A percentile compares a stretch with the other conserved stretches of the same genome.
Conservation (phyloP, 2,113 vertebrate species). For the human (Homo sapiens) region DNA sequence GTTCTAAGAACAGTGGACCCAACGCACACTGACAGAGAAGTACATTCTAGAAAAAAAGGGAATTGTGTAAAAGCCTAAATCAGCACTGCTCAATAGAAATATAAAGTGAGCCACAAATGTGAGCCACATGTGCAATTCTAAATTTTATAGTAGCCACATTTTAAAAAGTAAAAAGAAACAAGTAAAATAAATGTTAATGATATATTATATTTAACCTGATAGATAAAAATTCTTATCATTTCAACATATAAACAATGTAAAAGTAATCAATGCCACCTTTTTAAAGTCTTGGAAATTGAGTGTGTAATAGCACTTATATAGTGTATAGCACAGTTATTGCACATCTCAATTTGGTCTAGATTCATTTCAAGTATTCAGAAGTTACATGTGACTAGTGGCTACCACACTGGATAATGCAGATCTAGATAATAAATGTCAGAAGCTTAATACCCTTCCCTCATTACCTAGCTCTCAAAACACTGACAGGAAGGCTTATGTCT, state of each 20-base stretch:
- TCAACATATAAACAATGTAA: background rate
- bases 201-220: background rate
- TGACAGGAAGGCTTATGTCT: background rate
- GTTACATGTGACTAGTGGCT: background rate
- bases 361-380: background rate
- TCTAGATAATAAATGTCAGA: background rate
- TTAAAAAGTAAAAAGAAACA: background rate
- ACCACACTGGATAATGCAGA: background rate
- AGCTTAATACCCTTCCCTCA: background rate
- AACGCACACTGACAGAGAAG: background rate
- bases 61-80: background rate
- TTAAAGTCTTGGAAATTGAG: background rate
- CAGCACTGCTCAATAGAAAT: background rate
- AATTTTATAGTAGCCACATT: slow-evolving; percentile 13
- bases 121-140: background rate
- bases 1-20: background rate
- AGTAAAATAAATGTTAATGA: background rate
- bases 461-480: background rate
- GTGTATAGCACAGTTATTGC: background rate
- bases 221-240: background rate
- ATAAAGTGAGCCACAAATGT: background rate
- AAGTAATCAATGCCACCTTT: background rate
- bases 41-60: background rate
- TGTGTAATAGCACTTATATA: background rate
- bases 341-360: background rate